These are phyloP conservation scores for Caenorhabditis afra DNA, from an alignment of 2,888 invertebrate species.

Conservation along the genomic window DNA sequence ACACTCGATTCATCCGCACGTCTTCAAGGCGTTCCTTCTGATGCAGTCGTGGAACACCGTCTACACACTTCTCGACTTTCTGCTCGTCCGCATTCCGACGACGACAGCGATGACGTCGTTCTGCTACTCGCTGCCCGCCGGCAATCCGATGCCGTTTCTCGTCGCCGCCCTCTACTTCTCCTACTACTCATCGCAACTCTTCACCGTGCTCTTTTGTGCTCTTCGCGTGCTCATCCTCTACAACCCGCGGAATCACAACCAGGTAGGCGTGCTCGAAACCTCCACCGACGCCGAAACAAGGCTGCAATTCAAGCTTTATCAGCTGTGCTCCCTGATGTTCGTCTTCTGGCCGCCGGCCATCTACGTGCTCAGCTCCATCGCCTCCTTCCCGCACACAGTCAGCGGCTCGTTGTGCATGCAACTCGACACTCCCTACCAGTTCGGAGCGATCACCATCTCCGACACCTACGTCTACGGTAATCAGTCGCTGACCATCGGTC, in stretches of 20 bases:
- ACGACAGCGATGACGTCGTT: conserved; percentile 35
- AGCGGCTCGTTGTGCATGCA: conserved; percentile 30
- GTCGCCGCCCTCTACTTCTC: conserved; percentile 14
- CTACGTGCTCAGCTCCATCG: conserved; percentile 30
- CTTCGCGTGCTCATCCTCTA: conserved; percentile 32
- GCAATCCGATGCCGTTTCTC: conserved; percentile 6
- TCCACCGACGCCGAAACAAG: neutral
- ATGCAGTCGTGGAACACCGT: conserved; percentile 44
- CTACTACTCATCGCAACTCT: conserved; percentile 38
- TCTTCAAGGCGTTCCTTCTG: conserved; percentile 40
- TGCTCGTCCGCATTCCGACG: conserved; percentile 31
- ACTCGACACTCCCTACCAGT: conserved; percentile 31
- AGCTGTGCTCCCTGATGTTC: conserved; percentile 23
- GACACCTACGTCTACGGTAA: conserved; percentile 17
- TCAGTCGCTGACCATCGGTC: neutral
- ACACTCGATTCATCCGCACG: conserved; percentile 21
- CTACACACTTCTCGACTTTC: conserved; percentile 22
- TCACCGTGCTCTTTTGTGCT: conserved; percentile 40
- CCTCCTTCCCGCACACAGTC: conserved; percentile 17
- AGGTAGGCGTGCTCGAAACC: conserved; percentile 14
- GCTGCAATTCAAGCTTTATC: conserved; percentile 17
- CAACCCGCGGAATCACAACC: conserved; percentile 19
- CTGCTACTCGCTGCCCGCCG: conserved; percentile 17
- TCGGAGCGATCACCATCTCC: conserved; percentile 30
- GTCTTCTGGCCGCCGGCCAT: conserved; percentile 16